These are phyloP conservation scores for Chascanopsetta lugubris DNA, from an alignment of 2,113 vertebrate genomes.

Conservation along the genomic window DNA sequence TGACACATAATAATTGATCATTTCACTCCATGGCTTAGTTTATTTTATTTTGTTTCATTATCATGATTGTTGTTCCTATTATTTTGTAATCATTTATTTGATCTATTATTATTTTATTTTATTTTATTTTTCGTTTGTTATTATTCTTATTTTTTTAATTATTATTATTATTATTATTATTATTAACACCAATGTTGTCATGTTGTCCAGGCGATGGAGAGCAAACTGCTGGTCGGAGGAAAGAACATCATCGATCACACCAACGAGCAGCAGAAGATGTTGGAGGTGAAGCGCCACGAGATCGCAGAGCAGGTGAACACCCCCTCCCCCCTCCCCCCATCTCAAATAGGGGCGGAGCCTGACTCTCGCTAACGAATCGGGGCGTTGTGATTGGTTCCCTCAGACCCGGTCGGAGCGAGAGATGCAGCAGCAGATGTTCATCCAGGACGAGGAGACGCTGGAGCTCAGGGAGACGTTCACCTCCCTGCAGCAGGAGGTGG, in stretches of 20 bases:
- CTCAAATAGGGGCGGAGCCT: too few species aligned
- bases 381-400: slow-evolving; percentile 13
- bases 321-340: too few species aligned
- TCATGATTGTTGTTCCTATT: too few species aligned
- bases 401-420: slow-evolving; percentile 92
- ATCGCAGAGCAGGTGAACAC: slow-evolving; percentile 93
- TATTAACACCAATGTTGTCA: neutral
- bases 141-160: neutral
- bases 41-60: too few species aligned
- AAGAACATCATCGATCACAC: slow-evolving; percentile 97
- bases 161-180: too few species aligned
- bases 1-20: too few species aligned
- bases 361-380: too few species aligned
- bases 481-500: slow-evolving; percentile 96
- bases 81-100: too few species aligned
- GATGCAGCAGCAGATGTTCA: slow-evolving; percentile 94
- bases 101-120: too few species aligned
- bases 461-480: slow-evolving; percentile 94
- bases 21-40: too few species aligned
- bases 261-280: slow-evolving; percentile 97
- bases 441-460: slow-evolving; percentile 92
- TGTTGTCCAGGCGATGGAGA: slow-evolving; percentile 90
- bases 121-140: too few species aligned
- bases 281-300: slow-evolving; percentile 92
- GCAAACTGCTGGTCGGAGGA: slow-evolving; percentile 94